These are phyloP conservation scores for Lathronympha strigana DNA, from an alignment of 2,888 invertebrate species.

Conservation along the genomic window DNA sequence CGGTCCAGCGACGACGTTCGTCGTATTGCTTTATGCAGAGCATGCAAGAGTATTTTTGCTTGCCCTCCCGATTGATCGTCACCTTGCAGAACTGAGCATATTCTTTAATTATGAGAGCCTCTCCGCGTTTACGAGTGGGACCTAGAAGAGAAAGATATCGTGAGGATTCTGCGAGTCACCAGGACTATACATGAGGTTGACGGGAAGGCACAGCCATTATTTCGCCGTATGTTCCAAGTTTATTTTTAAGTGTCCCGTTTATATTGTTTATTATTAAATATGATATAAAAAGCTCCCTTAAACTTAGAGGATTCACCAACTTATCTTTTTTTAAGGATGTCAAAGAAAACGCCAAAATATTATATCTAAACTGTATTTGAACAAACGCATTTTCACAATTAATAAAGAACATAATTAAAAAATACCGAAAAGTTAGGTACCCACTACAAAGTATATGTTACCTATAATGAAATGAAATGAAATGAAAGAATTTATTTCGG, in stretches of 20 bases:
- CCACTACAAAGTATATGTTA: too few relatives aligned
- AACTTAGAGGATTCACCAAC: too few relatives aligned
- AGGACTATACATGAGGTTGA: neutral
- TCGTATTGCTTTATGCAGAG: constrained; percentile 6
- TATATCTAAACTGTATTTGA: too few relatives aligned
- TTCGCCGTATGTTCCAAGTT: neutral
- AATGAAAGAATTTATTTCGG: too few relatives aligned
- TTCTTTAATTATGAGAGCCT: constrained; percentile 6
- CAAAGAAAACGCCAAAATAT: too few relatives aligned
- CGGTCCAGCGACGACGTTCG: neutral
- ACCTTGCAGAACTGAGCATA: constrained; percentile 18
- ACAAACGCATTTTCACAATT: too few relatives aligned
- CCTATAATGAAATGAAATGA: too few relatives aligned
- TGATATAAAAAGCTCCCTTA: too few relatives aligned
- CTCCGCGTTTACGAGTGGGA: neutral
- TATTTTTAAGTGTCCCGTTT: neutral
- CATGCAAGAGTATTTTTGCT: constrained; percentile 4
- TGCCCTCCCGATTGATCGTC: neutral
- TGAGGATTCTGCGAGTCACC: constrained; percentile 16
- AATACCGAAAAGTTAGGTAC: too few relatives aligned
- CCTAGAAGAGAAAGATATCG: constrained; percentile 36
- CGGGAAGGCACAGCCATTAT: neutral
- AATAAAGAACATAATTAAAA: too few relatives aligned
- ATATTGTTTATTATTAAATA: too few relatives aligned
- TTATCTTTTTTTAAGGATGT: too few relatives aligned